Conservation (phyloP, 2,113 vertebrate genomes). For the Gulo gulo region DNA sequence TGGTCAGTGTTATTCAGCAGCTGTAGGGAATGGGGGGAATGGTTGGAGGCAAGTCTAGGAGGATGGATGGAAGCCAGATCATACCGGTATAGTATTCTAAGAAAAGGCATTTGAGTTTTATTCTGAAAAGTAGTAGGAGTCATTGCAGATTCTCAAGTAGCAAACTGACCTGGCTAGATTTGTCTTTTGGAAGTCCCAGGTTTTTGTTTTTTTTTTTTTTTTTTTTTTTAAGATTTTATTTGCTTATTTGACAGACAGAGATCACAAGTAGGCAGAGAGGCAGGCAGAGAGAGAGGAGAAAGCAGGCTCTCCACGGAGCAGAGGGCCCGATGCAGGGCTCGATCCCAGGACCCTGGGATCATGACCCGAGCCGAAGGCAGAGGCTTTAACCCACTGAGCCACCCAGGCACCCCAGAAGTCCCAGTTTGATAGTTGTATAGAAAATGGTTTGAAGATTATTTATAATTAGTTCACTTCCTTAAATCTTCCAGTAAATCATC, state of each 20-base stretch:
- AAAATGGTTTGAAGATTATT: not conserved
- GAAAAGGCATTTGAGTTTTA: not conserved
- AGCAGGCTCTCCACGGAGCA: no score
- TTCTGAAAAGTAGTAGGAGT: not conserved
- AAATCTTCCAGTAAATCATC: not conserved
- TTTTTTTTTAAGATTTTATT: no score
- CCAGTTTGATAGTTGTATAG: not conserved
- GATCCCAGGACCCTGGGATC: no score
- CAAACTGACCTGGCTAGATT: not conserved
- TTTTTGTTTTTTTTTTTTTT: no score
- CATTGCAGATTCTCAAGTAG: not conserved
- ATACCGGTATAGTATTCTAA: not conserved
- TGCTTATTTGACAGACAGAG: no score
- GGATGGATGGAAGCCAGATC: not conserved
- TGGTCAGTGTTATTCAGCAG: not conserved
- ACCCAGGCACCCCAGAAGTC: not conserved
- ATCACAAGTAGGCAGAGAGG: no score
- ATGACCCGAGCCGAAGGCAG: no score
- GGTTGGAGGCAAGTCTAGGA: not conserved
- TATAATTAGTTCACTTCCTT: not conserved
- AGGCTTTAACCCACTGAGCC: no score
- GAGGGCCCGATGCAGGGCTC: no score
- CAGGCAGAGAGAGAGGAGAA: no score
- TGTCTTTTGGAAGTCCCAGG: not conserved
- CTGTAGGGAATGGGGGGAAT: not conserved